Evolutionary conservation across 2,888 invertebrate species (phyloP), one percentile per base, ranked within the genome.

Genomic region (Timandra comae): DNA sequence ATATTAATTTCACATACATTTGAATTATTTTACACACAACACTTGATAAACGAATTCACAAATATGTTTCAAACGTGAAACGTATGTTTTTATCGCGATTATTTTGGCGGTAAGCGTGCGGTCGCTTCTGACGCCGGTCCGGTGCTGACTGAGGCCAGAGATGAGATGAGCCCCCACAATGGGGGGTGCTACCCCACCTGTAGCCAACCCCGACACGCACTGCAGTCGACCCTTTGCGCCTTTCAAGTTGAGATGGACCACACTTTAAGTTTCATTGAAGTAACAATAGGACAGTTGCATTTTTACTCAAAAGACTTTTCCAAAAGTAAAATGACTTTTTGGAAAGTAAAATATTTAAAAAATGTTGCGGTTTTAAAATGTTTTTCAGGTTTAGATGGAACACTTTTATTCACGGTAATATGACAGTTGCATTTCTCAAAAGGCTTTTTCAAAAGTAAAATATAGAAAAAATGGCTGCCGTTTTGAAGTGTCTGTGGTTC

Each of bases 161-260:
- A 43, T 31, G 33, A 36, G 38, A 16, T 28, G 34, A 44, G 46
- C 49, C 46, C 46, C 52, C 57, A 47, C 52, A n/a, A 52, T 49
- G 47, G 49, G 54, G 58, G 52, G 45, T 54, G 38, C 48, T 64
- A 72, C 80, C 71, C 82, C 79, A 80, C 81, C 80, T 81, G 82
- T 80, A 60, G 79, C 66, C 67, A 64, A 68, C 70, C 74, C 79
- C 68, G 64, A 68, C 72, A 75, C 79, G 80, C 78, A 81, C 76
- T 84, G 84, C 84, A 80, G 82, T 76, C 66, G 53, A 66, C 73
- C 74, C 64, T 65, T 61, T 65, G 67, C 66, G 65, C 65, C 59
- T 70, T 67, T 65, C 60, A 64, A 62, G 59, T 58, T 63, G 59
- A 63, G 59, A 62, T 54, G 49, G 43, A 56, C 41, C 12, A 21